These are phyloP conservation scores for Monopterus albus DNA, from an alignment of 2,113 vertebrate species.

Conservation along the genomic window DNA sequence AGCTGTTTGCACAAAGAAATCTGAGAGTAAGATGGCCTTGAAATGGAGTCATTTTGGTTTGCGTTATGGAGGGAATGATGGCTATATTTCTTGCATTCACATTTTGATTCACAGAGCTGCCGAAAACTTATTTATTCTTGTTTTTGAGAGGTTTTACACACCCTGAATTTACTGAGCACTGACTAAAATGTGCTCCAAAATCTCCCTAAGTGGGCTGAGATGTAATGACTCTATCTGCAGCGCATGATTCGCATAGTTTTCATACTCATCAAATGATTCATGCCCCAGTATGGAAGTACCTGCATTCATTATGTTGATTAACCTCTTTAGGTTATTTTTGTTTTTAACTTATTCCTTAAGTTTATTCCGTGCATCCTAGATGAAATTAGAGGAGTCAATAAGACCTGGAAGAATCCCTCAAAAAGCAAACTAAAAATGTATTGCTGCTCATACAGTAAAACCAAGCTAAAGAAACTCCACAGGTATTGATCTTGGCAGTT, in stretches of 20 bases:
- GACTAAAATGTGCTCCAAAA: too few species aligned
- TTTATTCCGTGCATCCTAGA: not conserved
- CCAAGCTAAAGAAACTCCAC: slow-evolving; percentile 1
- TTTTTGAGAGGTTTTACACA: not conserved
- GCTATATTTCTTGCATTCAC: slow-evolving; percentile 5
- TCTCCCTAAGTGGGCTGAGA: not conserved
- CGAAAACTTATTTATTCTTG: not conserved
- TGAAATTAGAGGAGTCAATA: not conserved
- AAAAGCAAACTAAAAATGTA: too few species aligned
- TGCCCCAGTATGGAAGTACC: not conserved
- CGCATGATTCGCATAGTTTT: not conserved
- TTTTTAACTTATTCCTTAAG: not conserved
- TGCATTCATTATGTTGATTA: not conserved
- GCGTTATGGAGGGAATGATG: slow-evolving; percentile 20
- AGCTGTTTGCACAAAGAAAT: slow-evolving; percentile 34
- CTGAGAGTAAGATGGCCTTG: slow-evolving; percentile 23
- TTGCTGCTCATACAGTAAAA: slow-evolving; percentile 3
- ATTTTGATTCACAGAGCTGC: slow-evolving; percentile 14
- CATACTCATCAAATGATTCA: not conserved
- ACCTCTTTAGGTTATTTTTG: not conserved
- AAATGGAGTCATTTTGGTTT: slow-evolving; percentile 28
- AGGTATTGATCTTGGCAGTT: slow-evolving; percentile 61
- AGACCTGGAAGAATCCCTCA: too few species aligned
- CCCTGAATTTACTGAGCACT: not conserved
- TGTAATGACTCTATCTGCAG: not conserved